Percentiles rank a stretch among this genome's conserved stretches.
Evolutionary conservation across 2,113 vertebrate species (phyloP).

Genomic region (Xenopus tropicalis): UCB_Xtro_10.0 CM004450.2:66607501-66608000

Average conservation of each 20-base stretch:
- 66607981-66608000: slow-evolving; percentile 62
- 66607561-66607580: too few relatives aligned
- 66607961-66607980: slow-evolving; percentile 57
- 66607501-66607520: too few relatives aligned
- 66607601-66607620: too few relatives aligned
- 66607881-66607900: slow-evolving; percentile 68
- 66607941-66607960: slow-evolving; percentile 53
- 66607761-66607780: not conserved
- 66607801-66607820: slow-evolving; percentile 45
- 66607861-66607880: slow-evolving; percentile 40
- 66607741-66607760: not conserved
- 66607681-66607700: too few relatives aligned
- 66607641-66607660: too few relatives aligned
- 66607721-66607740: too few relatives aligned
- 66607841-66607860: not conserved
- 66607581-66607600: too few relatives aligned
- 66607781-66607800: slow-evolving; percentile 35
- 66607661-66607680: too few relatives aligned
- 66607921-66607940: slow-evolving; percentile 63
- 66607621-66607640: too few relatives aligned
- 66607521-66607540: too few relatives aligned
- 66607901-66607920: slow-evolving; percentile 64
- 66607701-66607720: too few relatives aligned
- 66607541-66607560: too few relatives aligned
- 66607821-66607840: slow-evolving; percentile 31